Conservation (phyloP, 2,797 vertebrate genomes). For the Mormyrus hasselquistii region DNA sequence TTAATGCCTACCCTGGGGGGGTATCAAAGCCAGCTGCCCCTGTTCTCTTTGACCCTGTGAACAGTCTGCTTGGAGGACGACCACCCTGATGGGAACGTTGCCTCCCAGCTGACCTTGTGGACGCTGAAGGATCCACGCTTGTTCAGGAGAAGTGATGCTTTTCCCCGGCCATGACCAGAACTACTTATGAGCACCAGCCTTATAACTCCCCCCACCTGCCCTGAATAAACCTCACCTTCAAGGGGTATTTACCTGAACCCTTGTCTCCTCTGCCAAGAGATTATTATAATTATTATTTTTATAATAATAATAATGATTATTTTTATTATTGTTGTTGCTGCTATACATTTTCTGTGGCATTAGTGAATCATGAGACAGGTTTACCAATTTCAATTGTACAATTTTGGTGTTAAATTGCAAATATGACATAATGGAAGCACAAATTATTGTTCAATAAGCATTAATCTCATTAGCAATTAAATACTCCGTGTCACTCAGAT, state of each 20-base stretch:
- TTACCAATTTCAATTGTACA: neutral
- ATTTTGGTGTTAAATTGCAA: neutral
- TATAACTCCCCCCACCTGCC: neutral
- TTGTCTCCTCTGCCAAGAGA: neutral
- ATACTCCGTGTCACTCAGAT: slow-evolving; percentile 1
- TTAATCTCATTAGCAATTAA: slow-evolving; percentile 5
- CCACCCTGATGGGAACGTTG: neutral
- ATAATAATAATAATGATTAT: neutral
- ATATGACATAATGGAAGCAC: neutral
- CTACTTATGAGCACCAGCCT: neutral
- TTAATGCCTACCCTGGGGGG: neutral
- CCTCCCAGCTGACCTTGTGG: neutral
- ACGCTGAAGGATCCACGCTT: neutral
- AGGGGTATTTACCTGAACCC: neutral
- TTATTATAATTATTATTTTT: neutral
- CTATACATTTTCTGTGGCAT: neutral
- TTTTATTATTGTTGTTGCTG: neutral
- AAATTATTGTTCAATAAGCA: neutral
- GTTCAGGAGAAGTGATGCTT: neutral
- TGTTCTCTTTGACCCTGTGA: neutral
- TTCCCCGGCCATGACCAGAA: neutral
- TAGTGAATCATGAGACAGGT: neutral
- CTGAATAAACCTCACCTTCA: neutral
- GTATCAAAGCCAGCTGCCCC: neutral
- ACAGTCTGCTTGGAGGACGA: neutral